Percentiles rank a stretch among this genome's conserved stretches.
phyloP scores from a whole-genome alignment of 2,888 invertebrate species.

The Erannis defoliaria region DNA sequence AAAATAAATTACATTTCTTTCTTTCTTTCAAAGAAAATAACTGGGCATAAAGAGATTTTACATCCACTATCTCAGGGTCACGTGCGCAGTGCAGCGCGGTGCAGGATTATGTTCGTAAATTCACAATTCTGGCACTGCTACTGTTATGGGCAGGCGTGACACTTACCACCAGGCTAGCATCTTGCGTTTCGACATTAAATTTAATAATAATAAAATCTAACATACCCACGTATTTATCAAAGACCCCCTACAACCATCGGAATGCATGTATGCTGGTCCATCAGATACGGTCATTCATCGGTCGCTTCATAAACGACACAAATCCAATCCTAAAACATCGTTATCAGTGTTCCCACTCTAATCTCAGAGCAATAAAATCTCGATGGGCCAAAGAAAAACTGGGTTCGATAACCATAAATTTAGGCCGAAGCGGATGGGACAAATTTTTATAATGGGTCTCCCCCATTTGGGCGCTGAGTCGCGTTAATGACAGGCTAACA shows the following conservation, averaged over 20 bases:
- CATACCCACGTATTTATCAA: constrained; percentile 28
- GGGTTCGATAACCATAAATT: constrained; percentile 85
- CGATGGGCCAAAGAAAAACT: constrained; percentile 79
- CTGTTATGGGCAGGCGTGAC: no score
- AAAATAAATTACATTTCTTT: no score
- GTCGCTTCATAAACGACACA: constrained; percentile 70
- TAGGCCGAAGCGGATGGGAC: constrained; percentile 84
- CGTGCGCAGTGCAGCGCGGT: no score
- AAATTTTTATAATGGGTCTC: constrained; percentile 86
- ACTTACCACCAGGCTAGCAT: no score
- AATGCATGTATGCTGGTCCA: constrained; percentile 49
- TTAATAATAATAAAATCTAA: no score
- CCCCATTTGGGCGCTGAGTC: constrained; percentile 80
- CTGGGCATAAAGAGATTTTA: no score
- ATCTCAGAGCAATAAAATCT: constrained; percentile 83
- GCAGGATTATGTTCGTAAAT: no score
- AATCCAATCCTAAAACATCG: constrained; percentile 78
- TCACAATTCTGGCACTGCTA: no score
- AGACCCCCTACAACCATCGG: constrained; percentile 42
- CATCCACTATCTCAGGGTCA: no score
- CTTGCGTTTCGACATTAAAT: no score
- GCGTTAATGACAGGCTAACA: constrained; percentile 85
- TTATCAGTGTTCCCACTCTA: constrained; percentile 84
- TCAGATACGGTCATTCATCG: constrained; percentile 68
- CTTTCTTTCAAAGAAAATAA: no score